Conservation (phyloP, 2,888 invertebrate species). For the Calameuta idolon region DNA sequence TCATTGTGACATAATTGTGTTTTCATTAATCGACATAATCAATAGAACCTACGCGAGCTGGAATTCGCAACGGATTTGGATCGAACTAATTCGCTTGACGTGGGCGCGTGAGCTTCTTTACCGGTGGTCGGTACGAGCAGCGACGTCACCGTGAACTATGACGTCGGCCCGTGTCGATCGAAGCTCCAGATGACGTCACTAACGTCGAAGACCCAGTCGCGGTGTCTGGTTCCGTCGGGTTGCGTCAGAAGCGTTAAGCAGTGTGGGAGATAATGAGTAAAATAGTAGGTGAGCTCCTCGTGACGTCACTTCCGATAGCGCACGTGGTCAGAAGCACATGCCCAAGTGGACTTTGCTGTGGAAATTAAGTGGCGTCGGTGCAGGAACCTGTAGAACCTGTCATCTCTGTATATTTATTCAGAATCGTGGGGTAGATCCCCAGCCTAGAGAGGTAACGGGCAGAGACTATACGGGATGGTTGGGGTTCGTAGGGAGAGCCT, state of each 20-base stretch:
- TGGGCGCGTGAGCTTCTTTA: not conserved
- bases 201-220: not conserved
- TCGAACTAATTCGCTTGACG: not conserved
- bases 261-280: not conserved
- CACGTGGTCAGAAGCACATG: not conserved
- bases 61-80: not conserved
- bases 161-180: not conserved
- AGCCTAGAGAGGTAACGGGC: not conserved
- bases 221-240: not conserved
- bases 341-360: not conserved
- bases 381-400: not conserved
- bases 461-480: not conserved
- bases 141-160: not conserved
- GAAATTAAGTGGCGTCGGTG: not conserved
- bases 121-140: not conserved
- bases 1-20: not conserved
- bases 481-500: not conserved
- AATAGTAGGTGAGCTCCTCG: not conserved
- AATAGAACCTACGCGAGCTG: not conserved
- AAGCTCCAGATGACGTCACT: not conserved
- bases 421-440: constrained; percentile 13
- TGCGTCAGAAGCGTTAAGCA: not conserved
- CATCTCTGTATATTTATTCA: constrained; percentile 21
- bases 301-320: not conserved
- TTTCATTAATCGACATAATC: not conserved